A percentile compares a stretch with the other conserved stretches of the same genome.
Conservation (phyloP, 92 coral and sea anemone species). For the Blastomussa wellsi region DNA sequence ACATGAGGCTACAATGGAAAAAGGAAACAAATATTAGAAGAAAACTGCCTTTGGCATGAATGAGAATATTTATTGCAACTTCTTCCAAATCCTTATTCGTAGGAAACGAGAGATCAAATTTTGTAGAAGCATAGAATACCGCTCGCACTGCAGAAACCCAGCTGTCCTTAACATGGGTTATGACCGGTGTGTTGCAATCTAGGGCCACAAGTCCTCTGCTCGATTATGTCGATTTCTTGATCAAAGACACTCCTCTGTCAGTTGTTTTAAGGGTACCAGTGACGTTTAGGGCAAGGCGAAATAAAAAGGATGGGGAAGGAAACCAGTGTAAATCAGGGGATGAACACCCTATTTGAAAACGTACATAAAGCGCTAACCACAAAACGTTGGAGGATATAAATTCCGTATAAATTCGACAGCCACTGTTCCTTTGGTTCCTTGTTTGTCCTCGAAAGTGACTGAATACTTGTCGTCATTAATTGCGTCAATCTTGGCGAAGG, state of each 20-base stretch:
- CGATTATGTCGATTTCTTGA: neutral
- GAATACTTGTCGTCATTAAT: slow-evolving; percentile 31
- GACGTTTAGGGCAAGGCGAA: neutral
- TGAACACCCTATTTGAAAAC: too few species aligned
- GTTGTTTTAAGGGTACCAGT: neutral
- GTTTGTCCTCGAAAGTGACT: slow-evolving; percentile 62
- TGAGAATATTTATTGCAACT: neutral
- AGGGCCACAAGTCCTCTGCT: neutral
- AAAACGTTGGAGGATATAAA: slow-evolving; percentile 71
- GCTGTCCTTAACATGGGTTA: too few species aligned
- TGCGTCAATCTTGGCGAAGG: slow-evolving; percentile 53
- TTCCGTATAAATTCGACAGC: slow-evolving; percentile 38
- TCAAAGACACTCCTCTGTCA: neutral
- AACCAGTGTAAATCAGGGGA: too few species aligned
- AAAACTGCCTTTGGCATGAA: neutral
- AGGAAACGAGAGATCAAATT: neutral
- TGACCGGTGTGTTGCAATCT: too few species aligned
- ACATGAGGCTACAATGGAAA: slow-evolving; percentile 48
- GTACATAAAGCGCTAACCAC: slow-evolving; percentile 50
- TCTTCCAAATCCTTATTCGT: neutral
- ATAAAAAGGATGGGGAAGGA: neutral
- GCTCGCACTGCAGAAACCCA: too few species aligned
- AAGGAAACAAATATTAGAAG: neutral
- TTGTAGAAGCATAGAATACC: neutral
- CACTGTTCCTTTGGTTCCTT: slow-evolving; percentile 12